These are phyloP conservation scores for Ophraella communa DNA, from an alignment of 2,888 invertebrate species.

Conservation along the genomic window DNA sequence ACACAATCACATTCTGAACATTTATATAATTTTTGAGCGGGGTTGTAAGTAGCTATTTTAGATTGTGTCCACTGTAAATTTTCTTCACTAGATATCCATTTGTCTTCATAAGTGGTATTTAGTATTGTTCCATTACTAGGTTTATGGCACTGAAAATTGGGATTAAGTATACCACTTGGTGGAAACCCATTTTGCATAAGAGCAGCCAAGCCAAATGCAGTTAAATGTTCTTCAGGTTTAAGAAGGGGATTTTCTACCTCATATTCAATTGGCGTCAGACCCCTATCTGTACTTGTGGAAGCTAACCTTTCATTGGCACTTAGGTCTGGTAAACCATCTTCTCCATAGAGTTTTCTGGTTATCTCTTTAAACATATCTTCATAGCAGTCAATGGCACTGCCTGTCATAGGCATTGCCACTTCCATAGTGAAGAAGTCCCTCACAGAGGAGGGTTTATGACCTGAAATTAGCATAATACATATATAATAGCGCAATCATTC, in stretches of 20 bases:
- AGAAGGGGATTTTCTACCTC: constrained; percentile 61
- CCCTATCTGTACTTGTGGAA: constrained; percentile 52
- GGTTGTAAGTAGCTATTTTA: constrained; percentile 81
- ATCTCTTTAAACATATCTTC: constrained; percentile 92
- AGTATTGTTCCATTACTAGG: constrained; percentile 48
- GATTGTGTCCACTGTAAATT: constrained; percentile 78
- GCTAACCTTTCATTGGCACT: constrained; percentile 53
- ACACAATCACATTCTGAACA: constrained; percentile 80
- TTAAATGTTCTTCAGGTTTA: constrained; percentile 75
- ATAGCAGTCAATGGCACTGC: constrained; percentile 72
- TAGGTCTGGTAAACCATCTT: constrained; percentile 67
- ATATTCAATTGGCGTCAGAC: constrained; percentile 61
- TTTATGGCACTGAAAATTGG: constrained; percentile 64
- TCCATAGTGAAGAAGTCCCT: constrained; percentile 52
- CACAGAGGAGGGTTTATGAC: constrained; percentile 27
- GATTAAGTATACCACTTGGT: constrained; percentile 69
- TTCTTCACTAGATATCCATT: constrained; percentile 76
- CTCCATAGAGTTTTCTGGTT: constrained; percentile 88
- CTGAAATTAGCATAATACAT: constrained; percentile 20
- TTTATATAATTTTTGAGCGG: constrained; percentile 75
- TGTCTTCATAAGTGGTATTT: constrained; percentile 53
- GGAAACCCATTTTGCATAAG: constrained; percentile 79
- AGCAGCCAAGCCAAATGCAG: constrained; percentile 76
- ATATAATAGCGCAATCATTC: too few relatives aligned
- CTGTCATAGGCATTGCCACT: constrained; percentile 66